Evolutionary conservation across 1,140 invertebrate genomes (phyloP), one percentile per base, ranked within the genome.

Genomic region (Plectrocnemia conspersa): DNA sequence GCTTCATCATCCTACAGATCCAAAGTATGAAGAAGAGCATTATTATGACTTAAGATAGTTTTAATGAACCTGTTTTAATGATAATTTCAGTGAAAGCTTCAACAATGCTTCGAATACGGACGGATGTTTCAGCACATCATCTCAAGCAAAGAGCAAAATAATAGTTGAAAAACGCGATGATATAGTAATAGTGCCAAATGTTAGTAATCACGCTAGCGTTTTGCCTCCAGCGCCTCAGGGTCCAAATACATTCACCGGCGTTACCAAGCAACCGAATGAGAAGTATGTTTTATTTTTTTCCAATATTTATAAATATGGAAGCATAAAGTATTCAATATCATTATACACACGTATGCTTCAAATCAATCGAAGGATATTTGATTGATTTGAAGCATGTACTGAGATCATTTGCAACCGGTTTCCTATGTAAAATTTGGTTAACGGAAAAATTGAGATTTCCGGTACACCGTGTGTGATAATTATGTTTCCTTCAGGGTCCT

Each of bases 131-230:
- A 87, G 85, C 38, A 87, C 83, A 25, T 87, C 84, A 1, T 84
- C 83, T 1, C 87, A 89, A 64, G 78, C 78, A 19, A 89, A 88
- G 68, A 91, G 86, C 64, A 82, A 83, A 33, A 93, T 93, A 58
- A 76, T 88, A 3, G 84, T 93, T 23, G 90, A 93, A 68, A 83
- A 85, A 62, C 78, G 86, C 19, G 83, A 90, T 60, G 84, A 87
- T 59, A 79, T 86, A 18, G 74, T 82, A 18, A 76, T 78, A 25
- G 70, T 71, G 11, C 82, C 82, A 7, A 84, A 84, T 63, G 79
- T 84, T 16, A 80, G 76, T 61, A 76, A 79, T 42, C 73, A 74
- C 42, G 67, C 75, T n/a, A 77, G 72, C 19, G 61, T 69, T 10
- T 15, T 62, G 1, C 47, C 64, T 19, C 55, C 56, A 4, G 64